Base-by-base conservation (phyloP, 2,113 vertebrate genomes). In the Eubucco bourcierii region DNA sequence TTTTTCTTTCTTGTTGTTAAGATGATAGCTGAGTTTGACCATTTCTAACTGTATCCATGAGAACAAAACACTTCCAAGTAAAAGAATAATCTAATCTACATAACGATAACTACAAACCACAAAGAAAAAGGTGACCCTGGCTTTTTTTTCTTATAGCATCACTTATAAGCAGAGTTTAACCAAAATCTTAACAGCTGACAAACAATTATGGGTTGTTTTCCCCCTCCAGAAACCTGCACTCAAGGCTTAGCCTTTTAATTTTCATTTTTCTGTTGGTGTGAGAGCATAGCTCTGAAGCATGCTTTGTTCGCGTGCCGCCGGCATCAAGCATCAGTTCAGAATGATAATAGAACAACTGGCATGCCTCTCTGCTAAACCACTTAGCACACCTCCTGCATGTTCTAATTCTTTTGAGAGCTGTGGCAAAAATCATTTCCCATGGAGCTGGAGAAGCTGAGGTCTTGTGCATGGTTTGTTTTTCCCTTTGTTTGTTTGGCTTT, bases 151-250 rank as follows among this genome's bases (percentile, higher is more conserved):
- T 19, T 81, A 37, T 23, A 28, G 28, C 52, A 75, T 59, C 10
- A 4, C 12, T 75, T 74, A 15, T 75, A 56, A 58, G 65, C 61
- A 87, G 39, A 70, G 91, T 70, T 91, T 31, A 88, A 33, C 87
- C 87, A 59, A 85, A 67, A 56, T 81, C 21, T 59, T 75, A 39
- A 68, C 31, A 50, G 24, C 63, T 61, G 9, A 21, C 84, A 16
- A 3, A 55, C 63, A 68, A 23, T 8, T 65, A 21, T 50, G 33
- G 19, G 61, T 77, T 10, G 11, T 65, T 95, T 90, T 90, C 4
- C 2, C 9, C 23, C 28, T 9, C 23, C 28, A 74, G 72, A 75
- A 82, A 77, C 92, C 96, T 97, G 97, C 97, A 97, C 97, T 97
- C 84, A 97, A 97, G 96, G 97, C 96, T 90, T 65, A 78, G 86